Percentiles rank a stretch among this genome's conserved stretches.
Evolutionary conservation across 2,888 invertebrate genomes (phyloP).

Genomic region (Hypercompe scribonia): DNA sequence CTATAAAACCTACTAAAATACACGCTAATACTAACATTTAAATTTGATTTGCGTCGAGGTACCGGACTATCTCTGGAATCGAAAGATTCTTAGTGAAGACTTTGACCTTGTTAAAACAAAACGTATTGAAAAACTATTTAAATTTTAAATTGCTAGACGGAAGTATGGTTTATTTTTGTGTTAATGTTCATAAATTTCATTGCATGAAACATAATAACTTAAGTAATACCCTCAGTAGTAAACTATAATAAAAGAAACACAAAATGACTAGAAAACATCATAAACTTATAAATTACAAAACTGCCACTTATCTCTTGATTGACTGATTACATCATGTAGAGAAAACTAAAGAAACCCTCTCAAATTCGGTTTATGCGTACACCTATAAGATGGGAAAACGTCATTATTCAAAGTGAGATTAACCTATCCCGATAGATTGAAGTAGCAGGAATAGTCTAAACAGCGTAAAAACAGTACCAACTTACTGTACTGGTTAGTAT

Average conservation of each 20-base stretch:
- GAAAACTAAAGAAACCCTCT: conserved; percentile 13
- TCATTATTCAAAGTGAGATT: conserved; percentile 25
- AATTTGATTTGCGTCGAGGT: no score
- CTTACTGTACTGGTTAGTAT: background rate
- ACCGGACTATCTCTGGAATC: no score
- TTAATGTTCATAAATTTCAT: no score
- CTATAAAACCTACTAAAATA: no score
- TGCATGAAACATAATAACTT: no score
- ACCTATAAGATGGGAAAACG: conserved; percentile 17
- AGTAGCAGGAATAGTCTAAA: conserved; percentile 6
- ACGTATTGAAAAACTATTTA: no score
- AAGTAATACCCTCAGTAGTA: background rate
- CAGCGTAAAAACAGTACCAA: conserved; percentile 13
- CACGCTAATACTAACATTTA: background rate
- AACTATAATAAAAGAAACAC: background rate
- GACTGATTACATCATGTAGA: conserved; percentile 24
- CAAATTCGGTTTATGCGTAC: conserved; percentile 17
- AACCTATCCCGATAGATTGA: conserved; percentile 23
- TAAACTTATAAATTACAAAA: background rate
- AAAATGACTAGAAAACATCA: background rate
- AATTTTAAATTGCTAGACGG: no score
- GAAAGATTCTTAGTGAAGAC: no score
- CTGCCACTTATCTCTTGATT: conserved; percentile 7
- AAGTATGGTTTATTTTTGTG: no score
- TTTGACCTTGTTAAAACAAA: no score